These are phyloP conservation scores for Microctonus brassicae DNA, from an alignment of 2,888 invertebrate species.

Conservation along the genomic window DNA sequence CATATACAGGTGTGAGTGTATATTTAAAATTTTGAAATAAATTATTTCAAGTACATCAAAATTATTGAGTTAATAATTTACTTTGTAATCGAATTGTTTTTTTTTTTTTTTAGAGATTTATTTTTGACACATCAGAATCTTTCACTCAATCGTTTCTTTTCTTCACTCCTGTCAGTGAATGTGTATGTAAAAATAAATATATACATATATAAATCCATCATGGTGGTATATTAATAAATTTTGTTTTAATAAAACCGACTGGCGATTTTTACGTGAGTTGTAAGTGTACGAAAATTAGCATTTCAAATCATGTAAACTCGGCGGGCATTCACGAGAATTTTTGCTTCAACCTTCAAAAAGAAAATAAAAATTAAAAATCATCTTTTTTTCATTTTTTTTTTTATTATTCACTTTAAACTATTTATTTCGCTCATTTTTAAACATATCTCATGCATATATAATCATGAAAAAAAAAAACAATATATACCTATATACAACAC, in stretches of 20 bases:
- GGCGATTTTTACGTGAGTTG: constrained; percentile 43
- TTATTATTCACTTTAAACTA: not conserved
- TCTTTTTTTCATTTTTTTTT: not conserved
- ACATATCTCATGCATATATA: not conserved
- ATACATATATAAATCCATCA: constrained; percentile 28
- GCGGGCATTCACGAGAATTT: constrained; percentile 46
- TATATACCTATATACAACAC: no score
- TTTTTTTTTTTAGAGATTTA: no score
- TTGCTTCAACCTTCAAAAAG: not conserved
- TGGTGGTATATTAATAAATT: constrained; percentile 58
- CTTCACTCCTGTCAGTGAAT: constrained; percentile 40
- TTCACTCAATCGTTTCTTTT: not conserved
- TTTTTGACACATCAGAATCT: not conserved
- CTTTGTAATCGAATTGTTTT: no score
- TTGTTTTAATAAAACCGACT: constrained; percentile 62
- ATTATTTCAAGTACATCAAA: no score
- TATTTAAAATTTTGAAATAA: no score
- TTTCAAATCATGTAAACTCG: constrained; percentile 60
- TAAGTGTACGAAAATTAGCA: constrained; percentile 53
- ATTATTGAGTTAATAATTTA: no score
- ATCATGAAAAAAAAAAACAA: no score
- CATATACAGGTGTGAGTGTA: no score
- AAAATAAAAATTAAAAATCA: no score
- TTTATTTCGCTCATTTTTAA: not conserved
- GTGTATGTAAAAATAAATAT: no score